Conservation (phyloP, 2,797 vertebrate genomes). For the Euthynnus affinis region DNA sequence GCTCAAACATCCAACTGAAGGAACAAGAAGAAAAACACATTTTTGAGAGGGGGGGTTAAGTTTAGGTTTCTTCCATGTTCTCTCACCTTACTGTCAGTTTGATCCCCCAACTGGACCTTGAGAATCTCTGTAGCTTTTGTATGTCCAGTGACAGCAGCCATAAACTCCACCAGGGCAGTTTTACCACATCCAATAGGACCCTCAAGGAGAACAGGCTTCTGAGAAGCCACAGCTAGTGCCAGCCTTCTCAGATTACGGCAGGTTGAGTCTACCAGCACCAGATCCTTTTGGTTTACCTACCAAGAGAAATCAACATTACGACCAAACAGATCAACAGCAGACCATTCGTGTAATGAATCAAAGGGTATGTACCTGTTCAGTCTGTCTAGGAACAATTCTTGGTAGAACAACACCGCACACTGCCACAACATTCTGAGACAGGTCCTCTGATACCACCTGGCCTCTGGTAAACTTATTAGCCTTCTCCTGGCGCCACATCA, state of each 20-base stretch:
- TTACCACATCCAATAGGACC: conserved; percentile 97
- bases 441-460: conserved; percentile 90
- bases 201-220: conserved; percentile 93
- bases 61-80: neutral
- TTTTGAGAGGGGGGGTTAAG: too few relatives aligned
- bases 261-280: conserved; percentile 93
- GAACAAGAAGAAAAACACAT: too few relatives aligned
- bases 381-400: conserved; percentile 67
- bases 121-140: conserved; percentile 90
- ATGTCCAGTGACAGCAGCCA: conserved; percentile 93
- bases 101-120: conserved; percentile 98
- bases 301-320: conserved; percentile 8
- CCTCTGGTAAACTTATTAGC: conserved; percentile 86
- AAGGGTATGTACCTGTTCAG: conserved; percentile 81
- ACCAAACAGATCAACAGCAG: neutral
- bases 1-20: too few relatives aligned
- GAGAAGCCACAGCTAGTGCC: conserved; percentile 92
- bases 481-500: conserved; percentile 89
- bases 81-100: conserved; percentile 98
- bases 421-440: conserved; percentile 90
- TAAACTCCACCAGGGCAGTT: conserved; percentile 93
- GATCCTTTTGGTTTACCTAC: conserved; percentile 68
- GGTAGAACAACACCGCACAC: conserved; percentile 93
- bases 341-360: neutral
- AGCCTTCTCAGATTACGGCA: conserved; percentile 92